Percentiles rank a stretch among this genome's conserved stretches.
Evolutionary conservation across 2,113 vertebrate species (phyloP).

Genomic region (Reinhardtius hippoglossoides): DNA sequence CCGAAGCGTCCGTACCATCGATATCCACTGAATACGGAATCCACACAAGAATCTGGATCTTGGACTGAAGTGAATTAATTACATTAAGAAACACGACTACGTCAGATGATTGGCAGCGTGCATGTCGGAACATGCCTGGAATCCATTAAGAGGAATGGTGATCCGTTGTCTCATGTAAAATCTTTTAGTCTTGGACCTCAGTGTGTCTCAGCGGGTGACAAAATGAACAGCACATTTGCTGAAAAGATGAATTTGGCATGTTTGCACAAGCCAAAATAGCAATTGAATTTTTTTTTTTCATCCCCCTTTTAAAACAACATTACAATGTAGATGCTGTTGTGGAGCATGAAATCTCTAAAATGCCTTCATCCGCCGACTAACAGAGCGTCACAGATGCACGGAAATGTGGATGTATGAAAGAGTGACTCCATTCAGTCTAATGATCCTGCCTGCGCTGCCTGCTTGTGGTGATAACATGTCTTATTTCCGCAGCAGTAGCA

Average conservation of each 20-base stretch:
- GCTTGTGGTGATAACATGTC: background rate
- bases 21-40: constrained; percentile 22
- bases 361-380: constrained; percentile 11
- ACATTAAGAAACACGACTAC: background rate
- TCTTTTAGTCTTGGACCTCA: background rate
- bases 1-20: constrained; percentile 22
- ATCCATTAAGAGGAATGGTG: background rate
- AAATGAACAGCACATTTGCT: constrained; percentile 8
- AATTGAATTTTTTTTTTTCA: no score
- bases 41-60: constrained; percentile 11
- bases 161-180: background rate
- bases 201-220: background rate
- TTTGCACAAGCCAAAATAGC: constrained; percentile 3
- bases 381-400: background rate
- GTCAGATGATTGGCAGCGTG: constrained; percentile 8
- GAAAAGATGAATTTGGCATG: background rate
- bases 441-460: background rate
- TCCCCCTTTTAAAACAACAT: background rate
- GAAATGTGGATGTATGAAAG: background rate
- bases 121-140: constrained; percentile 9
- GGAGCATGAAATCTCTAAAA: constrained; percentile 1
- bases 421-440: background rate
- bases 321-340: background rate
- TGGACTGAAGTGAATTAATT: constrained; percentile 26
- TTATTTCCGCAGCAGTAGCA: background rate